Evolutionary conservation across 2,797 vertebrate species (phyloP).

Genomic region (Thunnus albacares): DNA sequence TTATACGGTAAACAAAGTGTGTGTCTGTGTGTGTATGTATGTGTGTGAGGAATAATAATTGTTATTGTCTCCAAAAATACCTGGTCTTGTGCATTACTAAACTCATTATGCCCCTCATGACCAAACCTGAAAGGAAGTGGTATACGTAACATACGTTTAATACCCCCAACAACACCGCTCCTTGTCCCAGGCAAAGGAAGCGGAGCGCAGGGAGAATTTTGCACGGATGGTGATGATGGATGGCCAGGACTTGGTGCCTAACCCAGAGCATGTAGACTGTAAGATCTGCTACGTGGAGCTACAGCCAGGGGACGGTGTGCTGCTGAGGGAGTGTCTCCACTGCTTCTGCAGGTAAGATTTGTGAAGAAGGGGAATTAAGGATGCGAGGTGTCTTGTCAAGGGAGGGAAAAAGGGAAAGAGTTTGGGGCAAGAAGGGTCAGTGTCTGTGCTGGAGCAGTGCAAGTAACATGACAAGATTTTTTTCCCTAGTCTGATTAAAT

Average conservation of each 20-base stretch:
- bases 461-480: too few relatives aligned
- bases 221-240: constrained; percentile 88
- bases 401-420: not conserved
- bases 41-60: not conserved
- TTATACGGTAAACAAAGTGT: constrained; percentile 26
- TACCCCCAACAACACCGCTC: constrained; percentile 24
- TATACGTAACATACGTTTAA: constrained; percentile 26
- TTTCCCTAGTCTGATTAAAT: not conserved
- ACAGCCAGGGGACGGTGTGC: constrained; percentile 83
- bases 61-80: not conserved
- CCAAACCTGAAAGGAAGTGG: not conserved
- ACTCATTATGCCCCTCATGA: not conserved
- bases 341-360: constrained; percentile 90
- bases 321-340: constrained; percentile 92
- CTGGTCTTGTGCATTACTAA: not conserved
- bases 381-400: not conserved
- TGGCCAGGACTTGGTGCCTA: constrained; percentile 88
- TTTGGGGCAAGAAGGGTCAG: too few relatives aligned
- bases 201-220: constrained; percentile 88
- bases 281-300: constrained; percentile 89
- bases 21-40: constrained; percentile 4
- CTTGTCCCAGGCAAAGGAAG: constrained; percentile 84
- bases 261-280: constrained; percentile 88
- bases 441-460: too few relatives aligned
- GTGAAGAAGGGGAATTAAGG: too few relatives aligned